Conservation (phyloP, 2,797 vertebrate genomes). For the Anguilla pacifica region DNA sequence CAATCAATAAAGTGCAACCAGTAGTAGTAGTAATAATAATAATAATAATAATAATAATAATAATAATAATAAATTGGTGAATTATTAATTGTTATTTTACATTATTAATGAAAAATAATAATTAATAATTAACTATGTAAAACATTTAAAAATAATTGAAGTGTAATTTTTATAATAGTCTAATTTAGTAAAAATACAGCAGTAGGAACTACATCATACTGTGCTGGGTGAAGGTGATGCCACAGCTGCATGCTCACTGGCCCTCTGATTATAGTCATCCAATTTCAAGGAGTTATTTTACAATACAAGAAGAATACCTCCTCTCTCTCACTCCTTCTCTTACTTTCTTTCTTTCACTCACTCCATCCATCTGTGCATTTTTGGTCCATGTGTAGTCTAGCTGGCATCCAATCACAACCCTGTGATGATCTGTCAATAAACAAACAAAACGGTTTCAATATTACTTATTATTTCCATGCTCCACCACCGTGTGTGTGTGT, state of each 20-base stretch:
- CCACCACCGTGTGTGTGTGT: not conserved
- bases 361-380: not conserved
- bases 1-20: not conserved
- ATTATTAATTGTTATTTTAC: no score
- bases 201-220: not conserved
- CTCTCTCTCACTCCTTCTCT: not conserved
- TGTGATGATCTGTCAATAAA: constrained; percentile 23
- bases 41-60: no score
- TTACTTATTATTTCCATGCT: not conserved
- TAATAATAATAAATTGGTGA: not conserved
- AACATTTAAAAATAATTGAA: not conserved
- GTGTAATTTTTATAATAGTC: no score
- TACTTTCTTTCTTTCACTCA: not conserved
- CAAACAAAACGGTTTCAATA: not conserved
- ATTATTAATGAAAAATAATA: no score
- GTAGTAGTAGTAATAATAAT: not conserved
- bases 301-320: not conserved
- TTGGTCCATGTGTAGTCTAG: not conserved
- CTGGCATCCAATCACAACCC: not conserved
- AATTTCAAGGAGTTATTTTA: not conserved
- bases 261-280: not conserved
- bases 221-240: not conserved
- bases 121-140: no score
- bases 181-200: not conserved
- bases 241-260: not conserved